Evolutionary conservation across 2,797 vertebrate genomes (phyloP), one percentile per base, ranked within the genome.

Genomic region (Astyanax mexicanus): DNA sequence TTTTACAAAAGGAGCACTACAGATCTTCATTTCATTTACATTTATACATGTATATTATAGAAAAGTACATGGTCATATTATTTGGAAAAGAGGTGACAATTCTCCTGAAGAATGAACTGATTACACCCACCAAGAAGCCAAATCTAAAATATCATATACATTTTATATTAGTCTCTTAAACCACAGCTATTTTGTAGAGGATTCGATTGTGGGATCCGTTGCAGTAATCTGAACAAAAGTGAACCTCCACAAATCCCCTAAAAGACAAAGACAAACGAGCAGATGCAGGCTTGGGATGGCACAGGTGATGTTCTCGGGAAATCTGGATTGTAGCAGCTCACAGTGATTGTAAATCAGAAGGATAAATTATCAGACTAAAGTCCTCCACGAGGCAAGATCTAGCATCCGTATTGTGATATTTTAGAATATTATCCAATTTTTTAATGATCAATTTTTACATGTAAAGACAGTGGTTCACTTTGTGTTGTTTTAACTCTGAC

Each of bases 1-100:
- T 44, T 40, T n/a, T 58, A 49, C 42, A 72, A 72, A n/a, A 72
- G 21, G 57, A 62, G n/a, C 44, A 72, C 70, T 72, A 72, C 38
- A 29, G 54, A 32, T 38, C 47, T 52, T n/a, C n/a, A n/a, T 45
- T 71, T 49, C 45, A 67, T 67, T 51, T 62, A 72, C 57, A 72
- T 72, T 72, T 72, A 37, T 72, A 72, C 70, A 58, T 58, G 57
- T 55, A 12, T 27, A 55, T 57, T 55, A 12, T 27, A 55, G 57
- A 62, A 61, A 42, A 27, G 17, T 47, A 61, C n/a, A 61, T 37
- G 25, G 25, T 47, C 27, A 58, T 69, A 58, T 58, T 54, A 45
- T 25, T 57, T 29, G 23, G 23, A 27, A 44, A 71, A 19, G 17
- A 57, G 3, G 23, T n/a, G 42, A 55, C 37, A 45, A 29, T 12